Evolutionary conservation across 2,888 invertebrate genomes (phyloP).

Genomic region (Caenorhabditis japonica): DNA sequence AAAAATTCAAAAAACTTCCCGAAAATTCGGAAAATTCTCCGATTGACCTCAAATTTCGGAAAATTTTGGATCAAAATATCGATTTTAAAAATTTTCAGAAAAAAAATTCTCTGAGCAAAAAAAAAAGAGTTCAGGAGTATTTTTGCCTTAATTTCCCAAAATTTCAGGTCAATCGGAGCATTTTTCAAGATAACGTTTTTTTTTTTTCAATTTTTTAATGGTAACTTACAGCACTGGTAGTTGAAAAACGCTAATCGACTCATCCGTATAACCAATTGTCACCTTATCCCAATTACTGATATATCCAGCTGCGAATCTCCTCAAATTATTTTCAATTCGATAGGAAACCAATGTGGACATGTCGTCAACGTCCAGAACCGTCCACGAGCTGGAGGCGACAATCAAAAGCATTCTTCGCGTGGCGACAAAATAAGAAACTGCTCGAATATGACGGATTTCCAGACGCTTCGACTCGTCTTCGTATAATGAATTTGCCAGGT

Average conservation of each 20-base stretch:
- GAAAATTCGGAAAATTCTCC: constrained; percentile 77
- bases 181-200: too few species aligned
- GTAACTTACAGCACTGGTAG: constrained; percentile 89
- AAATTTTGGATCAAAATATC: too few species aligned
- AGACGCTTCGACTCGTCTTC: constrained; percentile 98
- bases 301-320: constrained; percentile 72
- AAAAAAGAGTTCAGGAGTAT: too few species aligned
- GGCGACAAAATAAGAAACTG: constrained; percentile 77
- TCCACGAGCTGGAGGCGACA: constrained; percentile 96
- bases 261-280: constrained; percentile 94
- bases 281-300: constrained; percentile 79
- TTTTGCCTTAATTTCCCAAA: too few species aligned
- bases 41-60: too few species aligned
- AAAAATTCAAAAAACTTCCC: background rate
- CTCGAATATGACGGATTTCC: constrained; percentile 85
- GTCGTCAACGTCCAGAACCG: constrained; percentile 90
- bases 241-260: constrained; percentile 94
- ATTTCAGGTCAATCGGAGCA: too few species aligned
- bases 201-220: too few species aligned
- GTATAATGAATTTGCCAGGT: constrained; percentile 81
- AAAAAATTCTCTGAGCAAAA: too few species aligned
- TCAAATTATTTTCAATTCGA: constrained; percentile 47
- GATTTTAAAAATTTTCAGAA: too few species aligned
- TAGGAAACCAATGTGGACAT: constrained; percentile 80
- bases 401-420: constrained; percentile 96